Base-by-base conservation (phyloP, 2,888 invertebrate genomes). In the Dryobotodes eremita region DNA sequence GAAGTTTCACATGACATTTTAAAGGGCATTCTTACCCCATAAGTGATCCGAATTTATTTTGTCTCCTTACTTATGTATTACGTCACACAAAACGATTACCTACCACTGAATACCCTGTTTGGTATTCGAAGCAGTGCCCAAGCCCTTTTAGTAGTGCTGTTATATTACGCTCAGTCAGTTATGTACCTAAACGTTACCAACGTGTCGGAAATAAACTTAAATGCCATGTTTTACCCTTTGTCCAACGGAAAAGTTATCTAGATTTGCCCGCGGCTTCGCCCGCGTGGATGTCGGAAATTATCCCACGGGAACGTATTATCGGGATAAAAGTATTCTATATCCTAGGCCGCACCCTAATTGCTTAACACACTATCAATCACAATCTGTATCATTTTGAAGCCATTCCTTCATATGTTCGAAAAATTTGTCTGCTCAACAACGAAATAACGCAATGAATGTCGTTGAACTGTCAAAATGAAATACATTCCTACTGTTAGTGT, bases 201-300 rank as follows among this genome's bases (percentile, higher is more conserved):
- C 80, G 71, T 79, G 65, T 53, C 65, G 53, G 20, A 26, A 81
- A 81, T 81, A 36, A 46, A 17, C 53, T 59, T 11, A 1, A 68
- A 31, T 15, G 8, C 31, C 23, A 23, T 53, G 7, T 10, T 36
- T n/a, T 31, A 64, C 6, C 23, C 17, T 66, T 66, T 31, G 23
- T 6, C 26, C 7, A 26, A 31, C 23, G 53, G 23, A 53, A 50
- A 23, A 31, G 31, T 31, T 20, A 31, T 62, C 11, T 31, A 26
- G 17, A 6, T 53, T 53, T 17, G 17, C 15, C 17, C 42, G 42
- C 42, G 6, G 11, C 1, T 46, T 17, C 10, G 17, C 17, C 17
- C 6, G n/a, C n/a, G n/a, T 46, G 46, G 1, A 17, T 46, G 46
- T 48, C 4, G 26, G 20, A 50, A 26, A 5, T 26, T 48, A 20